Conservation (phyloP, 2,113 vertebrate genomes). For the Tachycineta bicolor region DNA sequence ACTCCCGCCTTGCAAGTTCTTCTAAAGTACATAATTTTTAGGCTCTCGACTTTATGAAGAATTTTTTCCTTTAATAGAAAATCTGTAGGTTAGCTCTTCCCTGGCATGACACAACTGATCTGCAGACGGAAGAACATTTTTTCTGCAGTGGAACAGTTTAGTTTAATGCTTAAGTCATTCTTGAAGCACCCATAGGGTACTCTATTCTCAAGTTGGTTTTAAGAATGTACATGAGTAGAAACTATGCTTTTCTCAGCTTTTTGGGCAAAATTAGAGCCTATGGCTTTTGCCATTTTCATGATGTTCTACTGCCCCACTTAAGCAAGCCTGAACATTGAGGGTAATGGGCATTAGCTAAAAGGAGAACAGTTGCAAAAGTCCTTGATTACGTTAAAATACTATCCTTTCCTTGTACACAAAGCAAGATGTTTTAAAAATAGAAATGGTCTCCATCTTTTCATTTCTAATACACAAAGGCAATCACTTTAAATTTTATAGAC, state of each 20-base stretch:
- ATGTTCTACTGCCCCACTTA: neutral
- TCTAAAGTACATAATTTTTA: neutral
- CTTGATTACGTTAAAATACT: neutral
- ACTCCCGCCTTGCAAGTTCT: neutral
- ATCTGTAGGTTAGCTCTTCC: neutral
- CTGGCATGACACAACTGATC: neutral
- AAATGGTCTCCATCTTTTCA: neutral
- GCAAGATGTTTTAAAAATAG: neutral
- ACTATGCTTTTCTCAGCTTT: neutral
- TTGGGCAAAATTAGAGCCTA: neutral
- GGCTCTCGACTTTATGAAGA: neutral
- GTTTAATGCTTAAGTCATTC: neutral
- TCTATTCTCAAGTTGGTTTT: neutral
- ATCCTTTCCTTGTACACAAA: neutral
- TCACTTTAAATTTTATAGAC: neutral
- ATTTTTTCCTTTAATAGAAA: neutral
- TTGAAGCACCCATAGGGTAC: accelerated
- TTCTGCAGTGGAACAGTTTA: neutral
- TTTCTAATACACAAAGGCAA: neutral
- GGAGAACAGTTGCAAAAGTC: neutral
- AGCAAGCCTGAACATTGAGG: neutral
- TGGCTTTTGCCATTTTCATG: neutral
- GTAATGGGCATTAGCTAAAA: neutral
- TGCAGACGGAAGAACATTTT: accelerated
- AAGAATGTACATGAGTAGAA: neutral